phyloP scores from a whole-genome alignment of 2,797 vertebrate species.

The Momotus momota region DNA sequence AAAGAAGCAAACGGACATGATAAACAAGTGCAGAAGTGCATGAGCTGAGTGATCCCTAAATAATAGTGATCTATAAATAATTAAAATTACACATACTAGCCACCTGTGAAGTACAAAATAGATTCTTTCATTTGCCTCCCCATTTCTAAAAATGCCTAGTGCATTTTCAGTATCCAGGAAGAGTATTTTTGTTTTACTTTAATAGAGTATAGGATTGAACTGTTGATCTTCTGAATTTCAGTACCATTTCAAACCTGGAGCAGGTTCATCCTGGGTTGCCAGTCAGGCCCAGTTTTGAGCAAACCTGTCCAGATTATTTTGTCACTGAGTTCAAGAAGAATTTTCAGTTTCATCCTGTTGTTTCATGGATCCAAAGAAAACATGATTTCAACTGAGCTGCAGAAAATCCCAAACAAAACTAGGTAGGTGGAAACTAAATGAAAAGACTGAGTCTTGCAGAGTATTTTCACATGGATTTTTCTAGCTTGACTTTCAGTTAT shows the following conservation, averaged over 20 bases:
- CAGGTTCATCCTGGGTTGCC: neutral
- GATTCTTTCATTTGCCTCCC: constrained; percentile 26
- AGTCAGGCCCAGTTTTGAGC: neutral
- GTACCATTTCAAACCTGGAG: neutral
- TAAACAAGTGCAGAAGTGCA: constrained; percentile 43
- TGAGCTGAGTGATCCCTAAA: constrained; percentile 35
- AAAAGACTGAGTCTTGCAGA: neutral
- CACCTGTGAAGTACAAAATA: constrained; percentile 33
- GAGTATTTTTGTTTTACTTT: constrained; percentile 23
- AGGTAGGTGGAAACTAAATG: neutral
- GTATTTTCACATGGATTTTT: neutral
- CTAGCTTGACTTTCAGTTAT: neutral
- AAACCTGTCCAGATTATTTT: neutral
- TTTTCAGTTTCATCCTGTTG: neutral
- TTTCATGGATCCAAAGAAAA: neutral
- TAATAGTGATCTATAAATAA: neutral
- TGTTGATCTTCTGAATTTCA: neutral
- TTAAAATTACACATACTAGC: neutral
- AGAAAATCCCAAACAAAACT: neutral
- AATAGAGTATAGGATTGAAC: neutral
- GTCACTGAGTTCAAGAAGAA: neutral
- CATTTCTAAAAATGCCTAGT: constrained; percentile 10
- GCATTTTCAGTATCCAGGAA: neutral
- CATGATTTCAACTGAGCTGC: neutral
- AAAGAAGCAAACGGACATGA: constrained; percentile 2